Base-by-base conservation (phyloP, 2,888 invertebrate species). In the Eupithecia subumbrata region DNA sequence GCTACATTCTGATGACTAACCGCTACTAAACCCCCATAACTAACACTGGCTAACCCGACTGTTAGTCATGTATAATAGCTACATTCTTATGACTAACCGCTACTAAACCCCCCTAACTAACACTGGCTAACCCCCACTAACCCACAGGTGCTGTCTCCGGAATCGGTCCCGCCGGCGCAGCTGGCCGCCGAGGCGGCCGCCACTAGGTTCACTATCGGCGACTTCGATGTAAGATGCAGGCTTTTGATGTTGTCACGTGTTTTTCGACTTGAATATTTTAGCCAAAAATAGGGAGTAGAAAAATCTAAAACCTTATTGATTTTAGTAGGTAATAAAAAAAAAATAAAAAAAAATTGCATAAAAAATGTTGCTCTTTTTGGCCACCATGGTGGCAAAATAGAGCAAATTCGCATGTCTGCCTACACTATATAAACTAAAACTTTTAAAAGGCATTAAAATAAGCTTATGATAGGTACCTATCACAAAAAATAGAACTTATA, bases 121-220 rank as follows among this genome's bases (percentile, higher is more conserved):
- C 68, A 12, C 68, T 68, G 22, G 43, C 74, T 73, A 75, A 60
- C 8, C 9, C 40, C 40, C 73, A 73, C 76, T 69, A 78, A 76
- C 82, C 82, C 80, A 70, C 87, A 96, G 96, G 95, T 96, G 87
- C 90, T 96, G 89, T 96, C 96, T 76, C 96, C 96, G 87, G 93
- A 90, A 84, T 86, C 80, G 63, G 92, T 92, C 74, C 95, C 96
- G 86, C 96, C 96, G 78, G 96, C 96, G 83, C 96, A 96, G 88
- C 92, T 96, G 80, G 92, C 93, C 43, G 94, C 94, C 2, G 93
- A 92, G 22, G 92, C 92, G 18, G 92, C 91, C 14, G 90, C 84
- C 67, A 96, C 96, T 86, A 95, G 93, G 88, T 97, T 97, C 94
- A 97, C 96, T 89, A 97, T 97, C 86, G 97, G 97, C 86, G 97